phyloP scores from a whole-genome alignment of 2,888 invertebrate genomes.

The Balanococcus diminutus region DNA sequence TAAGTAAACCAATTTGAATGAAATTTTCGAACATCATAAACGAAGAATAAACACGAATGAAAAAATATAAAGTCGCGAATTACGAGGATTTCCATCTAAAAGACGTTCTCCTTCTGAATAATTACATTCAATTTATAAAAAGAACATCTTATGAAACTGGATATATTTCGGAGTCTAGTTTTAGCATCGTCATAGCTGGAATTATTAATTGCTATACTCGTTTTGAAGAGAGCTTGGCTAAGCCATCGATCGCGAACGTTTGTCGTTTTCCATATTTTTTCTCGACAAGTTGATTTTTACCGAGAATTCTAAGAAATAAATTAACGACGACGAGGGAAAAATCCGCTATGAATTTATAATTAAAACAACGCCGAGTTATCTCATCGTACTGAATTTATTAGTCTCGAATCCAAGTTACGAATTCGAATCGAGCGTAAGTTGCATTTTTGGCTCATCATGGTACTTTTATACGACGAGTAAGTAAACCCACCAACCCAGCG shows the following conservation, averaged over 20 bases:
- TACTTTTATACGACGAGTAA: no score
- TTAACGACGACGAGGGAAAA: neutral
- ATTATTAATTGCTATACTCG: neutral
- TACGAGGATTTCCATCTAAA: neutral
- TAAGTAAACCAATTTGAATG: no score
- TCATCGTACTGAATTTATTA: neutral
- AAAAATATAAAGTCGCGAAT: neutral
- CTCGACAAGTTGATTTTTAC: neutral
- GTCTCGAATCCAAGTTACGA: neutral
- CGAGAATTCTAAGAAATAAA: neutral
- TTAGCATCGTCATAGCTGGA: slow-evolving; percentile 12
- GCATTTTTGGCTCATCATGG: neutral
- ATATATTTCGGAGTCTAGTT: neutral
- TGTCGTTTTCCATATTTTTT: neutral
- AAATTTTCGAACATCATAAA: no score
- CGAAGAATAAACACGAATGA: neutral
- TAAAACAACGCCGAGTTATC: neutral
- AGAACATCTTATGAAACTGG: slow-evolving; percentile 12
- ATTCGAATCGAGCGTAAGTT: neutral
- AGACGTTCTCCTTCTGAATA: slow-evolving; percentile 14
- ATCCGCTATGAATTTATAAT: slow-evolving; percentile 9
- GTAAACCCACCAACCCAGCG: neutral
- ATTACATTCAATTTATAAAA: slow-evolving; percentile 14
- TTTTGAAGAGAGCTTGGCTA: neutral
- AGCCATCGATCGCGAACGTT: neutral